Evolutionary conservation across 2,113 vertebrate species (phyloP).

Genomic region (Podilymbus podiceps): DNA sequence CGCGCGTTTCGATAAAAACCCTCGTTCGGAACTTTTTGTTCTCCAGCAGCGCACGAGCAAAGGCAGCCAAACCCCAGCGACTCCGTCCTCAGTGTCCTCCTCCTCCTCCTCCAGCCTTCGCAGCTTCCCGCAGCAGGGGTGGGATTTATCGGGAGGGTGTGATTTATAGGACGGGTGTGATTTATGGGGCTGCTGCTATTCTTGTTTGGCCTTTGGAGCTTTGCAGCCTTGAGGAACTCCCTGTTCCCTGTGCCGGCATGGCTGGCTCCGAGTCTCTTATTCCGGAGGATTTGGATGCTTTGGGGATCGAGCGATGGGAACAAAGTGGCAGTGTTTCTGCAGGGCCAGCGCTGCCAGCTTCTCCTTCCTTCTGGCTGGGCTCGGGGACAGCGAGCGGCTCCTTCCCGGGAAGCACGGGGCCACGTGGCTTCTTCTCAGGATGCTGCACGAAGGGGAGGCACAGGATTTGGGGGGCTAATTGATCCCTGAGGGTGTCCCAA

Average conservation of each 20-base stretch:
- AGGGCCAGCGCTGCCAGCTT: background rate
- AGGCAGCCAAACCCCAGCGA: rapidly evolving
- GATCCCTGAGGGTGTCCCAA: background rate
- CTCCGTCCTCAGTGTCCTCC: background rate
- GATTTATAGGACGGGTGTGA: background rate
- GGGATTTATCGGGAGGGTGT: background rate
- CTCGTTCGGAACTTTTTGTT: background rate
- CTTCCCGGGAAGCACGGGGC: background rate
- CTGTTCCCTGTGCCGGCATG: rapidly evolving
- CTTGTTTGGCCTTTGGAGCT: background rate
- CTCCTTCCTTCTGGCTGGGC: background rate
- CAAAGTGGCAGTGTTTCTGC: background rate
- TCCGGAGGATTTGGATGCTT: background rate
- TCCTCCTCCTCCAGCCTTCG: background rate
- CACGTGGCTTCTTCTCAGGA: background rate
- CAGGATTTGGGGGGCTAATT: background rate
- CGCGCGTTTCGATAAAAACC: background rate
- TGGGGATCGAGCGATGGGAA: background rate
- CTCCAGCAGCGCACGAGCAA: background rate
- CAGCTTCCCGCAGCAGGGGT: background rate
- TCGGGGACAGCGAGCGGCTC: rapidly evolving
- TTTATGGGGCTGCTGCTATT: background rate
- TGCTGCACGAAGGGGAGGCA: background rate
- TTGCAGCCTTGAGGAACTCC: background rate
- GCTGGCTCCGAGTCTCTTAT: background rate